phyloP scores from a whole-genome alignment of 2,113 vertebrate species.

The Terrapene triunguis region DNA sequence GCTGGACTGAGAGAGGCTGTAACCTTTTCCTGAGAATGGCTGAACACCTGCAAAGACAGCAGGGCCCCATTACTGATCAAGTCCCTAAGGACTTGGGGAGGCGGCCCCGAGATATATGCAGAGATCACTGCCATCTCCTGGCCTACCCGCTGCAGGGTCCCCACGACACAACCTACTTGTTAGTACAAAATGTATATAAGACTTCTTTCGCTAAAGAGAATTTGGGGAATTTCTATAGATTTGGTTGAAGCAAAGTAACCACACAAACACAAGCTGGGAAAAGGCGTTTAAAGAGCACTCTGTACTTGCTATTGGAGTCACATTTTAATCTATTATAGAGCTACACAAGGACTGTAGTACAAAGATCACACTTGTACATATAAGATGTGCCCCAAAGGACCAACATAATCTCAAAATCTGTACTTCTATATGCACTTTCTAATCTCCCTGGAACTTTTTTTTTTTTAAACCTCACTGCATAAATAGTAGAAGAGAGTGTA shows the following conservation, averaged over 20 bases:
- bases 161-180: not conserved
- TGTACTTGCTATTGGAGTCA: fast-evolving
- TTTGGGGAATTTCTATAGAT: not conserved
- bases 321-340: fast-evolving
- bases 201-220: not conserved
- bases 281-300: not conserved
- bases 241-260: not conserved
- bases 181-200: not conserved
- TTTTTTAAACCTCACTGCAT: not conserved
- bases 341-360: fast-evolving
- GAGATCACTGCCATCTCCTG: not conserved
- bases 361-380: not conserved
- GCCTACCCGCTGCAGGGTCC: not conserved
- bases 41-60: not conserved
- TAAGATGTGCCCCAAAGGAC: not conserved
- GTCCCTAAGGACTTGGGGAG: not conserved
- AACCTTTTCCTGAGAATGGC: not conserved
- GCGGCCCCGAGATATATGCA: not conserved
- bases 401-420: not conserved
- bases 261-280: fast-evolving
- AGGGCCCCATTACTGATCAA: not conserved
- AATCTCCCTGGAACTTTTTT: not conserved
- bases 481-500: not conserved
- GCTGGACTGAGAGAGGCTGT: no score
- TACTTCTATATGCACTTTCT: not conserved